Evolutionary conservation across 2,113 vertebrate species (phyloP).

Genomic region (Dipodomys ordii): DNA sequence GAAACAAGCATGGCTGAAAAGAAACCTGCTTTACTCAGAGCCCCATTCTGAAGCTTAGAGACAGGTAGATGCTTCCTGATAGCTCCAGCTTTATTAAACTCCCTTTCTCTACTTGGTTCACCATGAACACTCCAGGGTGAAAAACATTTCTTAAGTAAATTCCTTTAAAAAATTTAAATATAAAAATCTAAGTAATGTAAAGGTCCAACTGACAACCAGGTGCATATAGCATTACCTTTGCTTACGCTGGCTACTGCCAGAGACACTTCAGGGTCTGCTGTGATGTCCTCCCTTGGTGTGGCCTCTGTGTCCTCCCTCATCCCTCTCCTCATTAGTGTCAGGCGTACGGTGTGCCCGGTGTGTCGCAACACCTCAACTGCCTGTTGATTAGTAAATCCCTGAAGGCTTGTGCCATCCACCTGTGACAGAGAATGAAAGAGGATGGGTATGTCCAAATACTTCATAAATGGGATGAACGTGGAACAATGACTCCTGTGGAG

Average conservation of each 20-base stretch:
- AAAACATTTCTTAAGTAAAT: neutral
- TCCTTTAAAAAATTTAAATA: slow-evolving; percentile 36
- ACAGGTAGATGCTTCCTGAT: neutral
- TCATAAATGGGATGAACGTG: too few relatives aligned
- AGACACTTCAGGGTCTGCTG: slow-evolving; percentile 84
- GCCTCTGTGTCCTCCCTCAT: slow-evolving; percentile 88
- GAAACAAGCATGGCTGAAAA: neutral
- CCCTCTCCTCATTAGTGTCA: slow-evolving; percentile 92
- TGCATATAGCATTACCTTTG: slow-evolving; percentile 83
- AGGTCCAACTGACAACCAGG: slow-evolving; percentile 44
- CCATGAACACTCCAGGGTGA: neutral
- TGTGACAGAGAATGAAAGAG: slow-evolving; percentile 77
- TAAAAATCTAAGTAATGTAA: neutral
- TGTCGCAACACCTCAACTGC: slow-evolving; percentile 96
- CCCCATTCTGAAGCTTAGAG: neutral
- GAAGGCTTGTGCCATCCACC: slow-evolving; percentile 96
- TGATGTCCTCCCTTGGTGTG: slow-evolving; percentile 74
- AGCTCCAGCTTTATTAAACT: neutral
- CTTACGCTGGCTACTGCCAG: slow-evolving; percentile 52
- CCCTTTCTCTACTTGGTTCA: neutral
- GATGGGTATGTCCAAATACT: too few relatives aligned
- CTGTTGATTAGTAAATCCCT: slow-evolving; percentile 97
- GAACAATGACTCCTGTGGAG: too few relatives aligned
- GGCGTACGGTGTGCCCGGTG: slow-evolving; percentile 93
- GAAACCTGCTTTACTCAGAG: neutral